phyloP scores from a whole-genome alignment of 2,113 vertebrate genomes.

The Onychostruthus taczanowskii region DNA sequence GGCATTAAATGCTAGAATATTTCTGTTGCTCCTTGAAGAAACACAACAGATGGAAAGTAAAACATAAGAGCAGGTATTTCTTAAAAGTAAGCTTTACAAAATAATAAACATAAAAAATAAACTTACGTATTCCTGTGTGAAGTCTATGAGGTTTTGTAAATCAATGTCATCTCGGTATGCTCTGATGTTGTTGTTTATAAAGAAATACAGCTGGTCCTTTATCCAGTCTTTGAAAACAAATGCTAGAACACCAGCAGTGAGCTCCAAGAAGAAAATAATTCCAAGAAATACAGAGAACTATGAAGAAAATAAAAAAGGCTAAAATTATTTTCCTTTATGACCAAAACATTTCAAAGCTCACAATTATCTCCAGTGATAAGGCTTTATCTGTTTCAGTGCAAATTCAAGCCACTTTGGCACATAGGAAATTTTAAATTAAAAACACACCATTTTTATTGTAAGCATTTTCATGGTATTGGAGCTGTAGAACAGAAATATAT shows the following conservation, averaged over 20 bases:
- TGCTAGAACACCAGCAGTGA: conserved; percentile 94
- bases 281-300: conserved; percentile 98
- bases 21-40: neutral
- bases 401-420: neutral
- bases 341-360: neutral
- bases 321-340: neutral
- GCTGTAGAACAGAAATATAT: neutral
- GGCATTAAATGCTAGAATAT: neutral
- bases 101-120: neutral
- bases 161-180: conserved; percentile 98
- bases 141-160: conserved; percentile 98
- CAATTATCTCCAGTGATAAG: neutral
- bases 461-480: neutral
- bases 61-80: neutral
- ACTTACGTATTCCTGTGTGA: conserved; percentile 98
- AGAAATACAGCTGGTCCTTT: conserved; percentile 98
- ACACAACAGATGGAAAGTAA: neutral
- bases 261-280: conserved; percentile 98
- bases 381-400: neutral
- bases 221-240: conserved; percentile 99
- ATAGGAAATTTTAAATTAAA: neutral
- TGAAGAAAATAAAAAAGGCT: conserved; percentile 6
- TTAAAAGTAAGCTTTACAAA: neutral
- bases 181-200: conserved; percentile 99
- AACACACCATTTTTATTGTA: neutral